phyloP scores from a whole-genome alignment of 2,113 vertebrate genomes.

The Scolopax mira region DNA sequence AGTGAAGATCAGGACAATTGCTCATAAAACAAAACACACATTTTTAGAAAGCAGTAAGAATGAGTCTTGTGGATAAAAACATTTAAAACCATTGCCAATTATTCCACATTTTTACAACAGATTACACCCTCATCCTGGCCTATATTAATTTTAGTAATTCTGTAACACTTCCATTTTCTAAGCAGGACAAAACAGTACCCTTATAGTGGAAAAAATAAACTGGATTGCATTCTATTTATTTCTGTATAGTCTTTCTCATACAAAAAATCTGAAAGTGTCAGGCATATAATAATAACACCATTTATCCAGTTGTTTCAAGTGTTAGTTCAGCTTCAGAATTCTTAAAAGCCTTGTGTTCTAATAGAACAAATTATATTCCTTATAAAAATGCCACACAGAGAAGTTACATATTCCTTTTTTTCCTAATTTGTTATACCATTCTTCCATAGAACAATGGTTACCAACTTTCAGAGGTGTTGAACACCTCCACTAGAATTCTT shows the following conservation, averaged over 20 bases:
- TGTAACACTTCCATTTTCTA: not conserved
- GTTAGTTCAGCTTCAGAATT: not conserved
- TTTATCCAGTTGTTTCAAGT: conserved; percentile 13
- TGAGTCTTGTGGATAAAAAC: not conserved
- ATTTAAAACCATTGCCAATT: not conserved
- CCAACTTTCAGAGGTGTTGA: not conserved
- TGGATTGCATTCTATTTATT: not conserved
- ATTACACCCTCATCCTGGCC: not conserved
- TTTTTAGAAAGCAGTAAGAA: not conserved
- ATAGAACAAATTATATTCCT: not conserved
- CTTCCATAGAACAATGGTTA: not conserved
- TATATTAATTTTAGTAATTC: not conserved
- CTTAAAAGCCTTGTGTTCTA: not conserved
- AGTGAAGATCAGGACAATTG: not conserved
- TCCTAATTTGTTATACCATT: not conserved
- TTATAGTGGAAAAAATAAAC: not conserved
- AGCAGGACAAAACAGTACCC: not conserved
- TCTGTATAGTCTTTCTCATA: not conserved
- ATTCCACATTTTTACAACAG: not conserved
- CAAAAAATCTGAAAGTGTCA: not conserved
- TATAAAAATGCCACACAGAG: not conserved
- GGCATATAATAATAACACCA: not conserved
- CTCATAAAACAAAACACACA: not conserved
- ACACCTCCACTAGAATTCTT: not conserved
- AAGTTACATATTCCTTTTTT: not conserved